Conservation (phyloP, 2,888 invertebrate genomes). For the Platerodrilus igneus region DNA sequence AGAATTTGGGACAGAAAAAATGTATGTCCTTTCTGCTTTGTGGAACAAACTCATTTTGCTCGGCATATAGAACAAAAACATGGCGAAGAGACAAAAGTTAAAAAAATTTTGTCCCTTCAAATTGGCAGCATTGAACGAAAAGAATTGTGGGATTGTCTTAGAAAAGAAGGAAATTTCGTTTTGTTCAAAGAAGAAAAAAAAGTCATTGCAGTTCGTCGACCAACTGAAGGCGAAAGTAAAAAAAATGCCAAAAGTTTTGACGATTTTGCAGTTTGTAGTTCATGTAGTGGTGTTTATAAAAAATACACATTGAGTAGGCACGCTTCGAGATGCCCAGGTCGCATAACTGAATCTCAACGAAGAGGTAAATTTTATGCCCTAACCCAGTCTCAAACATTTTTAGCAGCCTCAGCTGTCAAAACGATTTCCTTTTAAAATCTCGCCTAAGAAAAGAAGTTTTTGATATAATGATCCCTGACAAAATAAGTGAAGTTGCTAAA, state of each 20-base stretch:
- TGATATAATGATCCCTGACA: conserved; percentile 17
- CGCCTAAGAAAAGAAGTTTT: conserved; percentile 21
- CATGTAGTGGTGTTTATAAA: conserved; percentile 8
- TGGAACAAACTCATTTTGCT: too few species aligned
- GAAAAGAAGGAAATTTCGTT: conserved; percentile 11
- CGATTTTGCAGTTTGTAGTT: conserved; percentile 10
- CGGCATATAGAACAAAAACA: conserved; percentile 13
- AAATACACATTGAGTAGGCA: conserved; percentile 3
- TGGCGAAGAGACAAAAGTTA: conserved; percentile 7
- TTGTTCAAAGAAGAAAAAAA: conserved; percentile 7
- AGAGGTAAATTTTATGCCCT: conserved; percentile 6
- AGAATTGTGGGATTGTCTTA: conserved; percentile 6
- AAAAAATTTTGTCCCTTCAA: conserved; percentile 5
- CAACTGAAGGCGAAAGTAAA: conserved; percentile 9
- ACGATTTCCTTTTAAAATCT: conserved; percentile 8
- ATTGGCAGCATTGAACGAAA: conserved; percentile 6
- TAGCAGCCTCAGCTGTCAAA: conserved; percentile 9
- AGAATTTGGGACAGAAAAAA: too few species aligned
- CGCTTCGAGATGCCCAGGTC: conserved; percentile 1
- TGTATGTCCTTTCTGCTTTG: too few species aligned
- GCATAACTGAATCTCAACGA: conserved; percentile 3
- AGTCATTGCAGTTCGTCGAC: conserved; percentile 9
- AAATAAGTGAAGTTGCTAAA: conserved; percentile 18
- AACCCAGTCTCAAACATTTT: conserved; percentile 10
- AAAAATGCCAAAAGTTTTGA: conserved; percentile 3